These are phyloP conservation scores for Pseudorhombus dupliciocellatus DNA, from an alignment of 2,113 vertebrate genomes.

Conservation along the genomic window DNA sequence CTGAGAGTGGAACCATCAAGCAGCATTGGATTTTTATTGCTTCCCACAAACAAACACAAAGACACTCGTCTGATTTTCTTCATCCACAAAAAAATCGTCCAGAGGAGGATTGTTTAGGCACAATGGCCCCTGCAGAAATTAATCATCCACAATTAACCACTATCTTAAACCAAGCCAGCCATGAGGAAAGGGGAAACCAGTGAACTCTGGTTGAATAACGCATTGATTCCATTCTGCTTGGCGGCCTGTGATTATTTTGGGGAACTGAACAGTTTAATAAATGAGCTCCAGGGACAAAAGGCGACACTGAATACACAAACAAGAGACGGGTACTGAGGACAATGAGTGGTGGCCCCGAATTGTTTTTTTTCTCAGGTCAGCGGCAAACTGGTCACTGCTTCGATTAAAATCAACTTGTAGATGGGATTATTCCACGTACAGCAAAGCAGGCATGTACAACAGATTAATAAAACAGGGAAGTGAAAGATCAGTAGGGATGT, in stretches of 20 bases:
- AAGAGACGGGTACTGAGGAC: neutral
- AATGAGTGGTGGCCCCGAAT: neutral
- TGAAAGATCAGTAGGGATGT: constrained; percentile 35
- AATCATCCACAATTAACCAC: neutral
- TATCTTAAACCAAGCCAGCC: neutral
- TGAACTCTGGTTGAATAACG: neutral
- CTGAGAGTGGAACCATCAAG: neutral
- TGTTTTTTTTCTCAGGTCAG: neutral
- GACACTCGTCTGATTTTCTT: no score
- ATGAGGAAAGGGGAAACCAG: neutral
- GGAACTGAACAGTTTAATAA: neutral
- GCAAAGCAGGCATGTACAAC: neutral
- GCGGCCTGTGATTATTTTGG: neutral
- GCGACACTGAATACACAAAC: no score
- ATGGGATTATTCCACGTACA: constrained; percentile 20
- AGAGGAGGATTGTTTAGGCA: neutral
- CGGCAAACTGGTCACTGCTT: neutral
- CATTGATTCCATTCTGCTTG: neutral
- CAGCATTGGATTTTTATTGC: neutral
- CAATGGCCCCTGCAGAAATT: neutral
- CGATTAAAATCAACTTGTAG: neutral
- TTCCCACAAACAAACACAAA: neutral
- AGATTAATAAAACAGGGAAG: neutral
- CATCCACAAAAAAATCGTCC: no score
- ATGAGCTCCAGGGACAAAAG: neutral